Evolutionary conservation across 2,797 vertebrate genomes (phyloP).

Genomic region (Pseudochromis fuscus): DNA sequence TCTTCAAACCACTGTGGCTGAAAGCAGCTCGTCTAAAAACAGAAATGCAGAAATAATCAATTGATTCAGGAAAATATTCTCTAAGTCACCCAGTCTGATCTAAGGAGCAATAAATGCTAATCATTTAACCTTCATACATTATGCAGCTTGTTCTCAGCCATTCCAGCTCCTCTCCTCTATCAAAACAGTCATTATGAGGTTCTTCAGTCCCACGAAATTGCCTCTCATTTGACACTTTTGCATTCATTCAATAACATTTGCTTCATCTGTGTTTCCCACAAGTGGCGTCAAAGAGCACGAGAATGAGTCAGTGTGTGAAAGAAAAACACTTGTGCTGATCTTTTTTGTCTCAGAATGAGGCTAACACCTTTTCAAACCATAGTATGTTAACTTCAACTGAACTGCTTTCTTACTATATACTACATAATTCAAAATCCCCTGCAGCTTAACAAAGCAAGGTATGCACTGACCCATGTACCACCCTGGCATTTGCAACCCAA

Average conservation of each 20-base stretch:
- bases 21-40: too few species aligned
- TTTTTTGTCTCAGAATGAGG: background rate
- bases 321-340: conserved; percentile 1
- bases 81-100: conserved; percentile 52
- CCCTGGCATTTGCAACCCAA: conserved; percentile 61
- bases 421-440: conserved; percentile 37
- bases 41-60: too few species aligned
- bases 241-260: conserved; percentile 47
- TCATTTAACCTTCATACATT: conserved; percentile 80
- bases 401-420: conserved; percentile 21
- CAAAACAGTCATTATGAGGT: conserved; percentile 67
- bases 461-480: conserved; percentile 56
- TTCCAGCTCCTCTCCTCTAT: conserved; percentile 55
- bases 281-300: conserved; percentile 42
- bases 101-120: conserved; percentile 44
- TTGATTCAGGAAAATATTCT: conserved; percentile 46
- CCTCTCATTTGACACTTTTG: conserved; percentile 69
- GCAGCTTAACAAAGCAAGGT: conserved; percentile 8
- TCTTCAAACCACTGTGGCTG: background rate
- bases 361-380: background rate
- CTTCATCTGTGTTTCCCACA: conserved; percentile 26
- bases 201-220: conserved; percentile 70
- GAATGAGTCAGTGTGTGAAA: conserved; percentile 14
- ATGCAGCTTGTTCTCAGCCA: conserved; percentile 74
- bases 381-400: conserved; percentile 8